Percentiles rank a stretch among this genome's conserved stretches.
These are phyloP conservation scores for Spisula solida DNA, from an alignment of 2,888 invertebrate species.

Conservation along the genomic window DNA sequence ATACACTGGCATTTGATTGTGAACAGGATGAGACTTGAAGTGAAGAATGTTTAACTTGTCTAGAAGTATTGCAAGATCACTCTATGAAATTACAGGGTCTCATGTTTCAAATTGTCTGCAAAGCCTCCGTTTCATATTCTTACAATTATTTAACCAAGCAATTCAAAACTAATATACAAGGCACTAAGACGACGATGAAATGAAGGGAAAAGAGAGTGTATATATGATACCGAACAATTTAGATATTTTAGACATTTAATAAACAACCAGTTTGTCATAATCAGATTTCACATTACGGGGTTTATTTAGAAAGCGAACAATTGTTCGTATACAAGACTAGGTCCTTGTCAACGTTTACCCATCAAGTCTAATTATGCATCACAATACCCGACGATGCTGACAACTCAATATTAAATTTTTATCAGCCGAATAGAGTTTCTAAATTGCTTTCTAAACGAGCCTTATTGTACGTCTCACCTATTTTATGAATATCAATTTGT, in stretches of 20 bases:
- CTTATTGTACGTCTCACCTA: constrained; percentile 18
- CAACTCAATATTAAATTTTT: constrained; percentile 35
- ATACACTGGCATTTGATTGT: no score
- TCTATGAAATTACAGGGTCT: neutral
- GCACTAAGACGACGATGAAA: neutral
- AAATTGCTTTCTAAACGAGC: constrained; percentile 42
- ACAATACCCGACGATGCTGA: constrained; percentile 30
- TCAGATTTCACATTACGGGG: constrained; percentile 17
- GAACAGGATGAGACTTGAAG: neutral
- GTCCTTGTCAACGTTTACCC: neutral
- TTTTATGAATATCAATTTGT: constrained; percentile 49
- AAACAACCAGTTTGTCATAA: constrained; percentile 3
- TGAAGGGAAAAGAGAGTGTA: neutral
- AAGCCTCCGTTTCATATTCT: neutral
- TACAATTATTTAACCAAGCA: neutral
- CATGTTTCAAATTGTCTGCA: neutral
- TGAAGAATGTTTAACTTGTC: neutral
- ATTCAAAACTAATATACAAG: neutral
- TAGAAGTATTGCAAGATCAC: neutral
- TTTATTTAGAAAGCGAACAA: neutral
- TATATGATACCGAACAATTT: neutral
- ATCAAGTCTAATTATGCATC: constrained; percentile 25
- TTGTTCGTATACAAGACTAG: neutral
- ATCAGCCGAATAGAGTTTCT: constrained; percentile 20
- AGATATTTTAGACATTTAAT: constrained; percentile 16